Base-by-base conservation (phyloP, 2,797 vertebrate genomes). In the Eupleurogrammus muticus region DNA sequence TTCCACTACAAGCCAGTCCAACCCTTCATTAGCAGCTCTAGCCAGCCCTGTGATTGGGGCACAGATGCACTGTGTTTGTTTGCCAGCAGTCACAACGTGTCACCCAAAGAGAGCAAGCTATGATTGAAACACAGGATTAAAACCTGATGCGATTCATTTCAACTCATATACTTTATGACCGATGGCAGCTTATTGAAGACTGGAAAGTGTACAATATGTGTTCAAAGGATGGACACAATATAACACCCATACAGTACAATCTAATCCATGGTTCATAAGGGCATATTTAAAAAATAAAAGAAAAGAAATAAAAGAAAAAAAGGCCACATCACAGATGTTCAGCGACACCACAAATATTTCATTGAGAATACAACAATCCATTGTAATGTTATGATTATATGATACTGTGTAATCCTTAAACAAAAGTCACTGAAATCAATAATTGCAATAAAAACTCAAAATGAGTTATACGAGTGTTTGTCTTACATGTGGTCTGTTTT, bases 11-110 rank as follows among this genome's bases (percentile, higher is more conserved):
- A 73, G 10, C 3, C 1, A 73, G 13, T 58, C 50, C 34, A 73
- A 68, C 49, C 24, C 32, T 48, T 57, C 50, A 54, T 66, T 73
- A 73, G 59, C 68, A 76, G 76, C 77, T 82, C 61, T 36, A 70
- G 35, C 28, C 40, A 50, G 9, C 61, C 21, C 21, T 79, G 19
- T 65, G 66, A 85, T 73, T 24, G 17, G 47, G 5, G 14, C 12
- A 16, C 38, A 40, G 12, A 16, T 5, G 17, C 23, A 40, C 7
- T 19, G 32, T 53, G 40, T 72, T 54, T 59, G 32, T 62, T 21
- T 52, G 46, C 21, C 56, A 57, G 48, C 36, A 59, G 17, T 48
- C 44, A 63, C 51, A 79, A 79, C 49, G 35, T 51, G 49, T 52
- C 54, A 70, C 48, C 16, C 52, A 72, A 70, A 53, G 48, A 66